These are phyloP conservation scores for Ridgeia piscesae DNA, from an alignment of 1,140 invertebrate species.

Conservation along the genomic window DNA sequence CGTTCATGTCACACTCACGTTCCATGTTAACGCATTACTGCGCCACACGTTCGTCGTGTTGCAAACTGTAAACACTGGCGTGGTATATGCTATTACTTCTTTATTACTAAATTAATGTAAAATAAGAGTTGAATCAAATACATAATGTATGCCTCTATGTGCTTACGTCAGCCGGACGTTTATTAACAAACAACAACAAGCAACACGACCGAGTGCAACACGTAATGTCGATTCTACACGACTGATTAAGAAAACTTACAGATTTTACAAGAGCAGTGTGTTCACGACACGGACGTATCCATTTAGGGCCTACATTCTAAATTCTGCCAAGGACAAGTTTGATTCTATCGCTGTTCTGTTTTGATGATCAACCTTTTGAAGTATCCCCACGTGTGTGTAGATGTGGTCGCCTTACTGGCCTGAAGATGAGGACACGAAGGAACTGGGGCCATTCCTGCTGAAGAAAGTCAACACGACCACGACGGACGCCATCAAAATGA, in stretches of 20 bases:
- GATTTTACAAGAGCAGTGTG: not conserved
- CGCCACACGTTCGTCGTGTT: not conserved
- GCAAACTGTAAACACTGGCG: not conserved
- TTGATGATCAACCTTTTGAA: not conserved
- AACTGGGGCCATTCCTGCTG: conserved; percentile 7
- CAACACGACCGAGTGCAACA: not conserved
- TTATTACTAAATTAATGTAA: too few relatives aligned
- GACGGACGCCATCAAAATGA: conserved; percentile 7
- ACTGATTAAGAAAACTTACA: not conserved
- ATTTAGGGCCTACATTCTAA: not conserved
- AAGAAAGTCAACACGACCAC: conserved; percentile 3
- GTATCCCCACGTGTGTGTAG: not conserved
- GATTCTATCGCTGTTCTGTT: not conserved
- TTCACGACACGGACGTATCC: not conserved
- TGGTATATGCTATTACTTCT: not conserved
- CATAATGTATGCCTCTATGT: not conserved
- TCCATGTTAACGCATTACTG: not conserved
- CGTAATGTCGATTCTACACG: not conserved
- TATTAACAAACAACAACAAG: too few relatives aligned
- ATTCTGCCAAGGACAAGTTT: not conserved
- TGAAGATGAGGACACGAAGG: conserved; percentile 4
- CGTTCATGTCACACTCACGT: not conserved
- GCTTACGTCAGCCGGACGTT: too few relatives aligned
- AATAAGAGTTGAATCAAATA: too few relatives aligned
- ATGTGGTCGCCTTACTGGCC: conserved; percentile 7